These are phyloP conservation scores for Hypsopygia costalis DNA, from an alignment of 2,888 invertebrate genomes.

Conservation along the genomic window DNA sequence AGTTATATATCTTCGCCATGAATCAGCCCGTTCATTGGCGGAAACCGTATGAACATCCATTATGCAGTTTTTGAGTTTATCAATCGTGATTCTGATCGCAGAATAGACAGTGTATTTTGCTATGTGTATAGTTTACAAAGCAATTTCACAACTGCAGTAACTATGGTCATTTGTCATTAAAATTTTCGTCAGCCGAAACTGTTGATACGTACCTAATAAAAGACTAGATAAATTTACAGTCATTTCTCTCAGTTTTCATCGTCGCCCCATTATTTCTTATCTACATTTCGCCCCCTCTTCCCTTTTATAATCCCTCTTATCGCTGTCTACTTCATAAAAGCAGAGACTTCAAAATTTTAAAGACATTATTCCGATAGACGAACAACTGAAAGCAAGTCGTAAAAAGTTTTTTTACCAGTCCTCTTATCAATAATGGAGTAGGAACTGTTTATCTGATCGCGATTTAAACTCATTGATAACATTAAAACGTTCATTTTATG, in stretches of 20 bases:
- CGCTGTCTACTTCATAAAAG: constrained; percentile 64
- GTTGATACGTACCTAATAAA: constrained; percentile 31
- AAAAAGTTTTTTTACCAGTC: constrained; percentile 50
- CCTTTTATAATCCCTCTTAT: constrained; percentile 68
- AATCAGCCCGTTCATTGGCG: too few relatives aligned
- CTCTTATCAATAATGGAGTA: constrained; percentile 38
- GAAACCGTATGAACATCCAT: too few relatives aligned
- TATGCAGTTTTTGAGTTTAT: too few relatives aligned
- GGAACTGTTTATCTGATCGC: constrained; percentile 25
- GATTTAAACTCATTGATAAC: constrained; percentile 8
- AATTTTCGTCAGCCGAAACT: constrained; percentile 10
- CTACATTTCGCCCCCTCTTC: constrained; percentile 56
- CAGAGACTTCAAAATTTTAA: constrained; percentile 57
- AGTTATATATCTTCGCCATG: too few relatives aligned
- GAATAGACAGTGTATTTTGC: too few relatives aligned
- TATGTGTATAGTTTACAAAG: too few relatives aligned
- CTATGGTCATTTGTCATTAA: too few relatives aligned
- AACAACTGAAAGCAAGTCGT: constrained; percentile 50
- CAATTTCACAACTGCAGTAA: too few relatives aligned
- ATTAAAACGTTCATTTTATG: constrained; percentile 3
- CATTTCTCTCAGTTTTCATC: constrained; percentile 53
- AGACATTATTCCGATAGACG: constrained; percentile 54
- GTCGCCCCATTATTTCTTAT: constrained; percentile 64
- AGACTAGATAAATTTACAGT: constrained; percentile 34
- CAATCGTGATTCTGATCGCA: too few relatives aligned